These are phyloP conservation scores for Thamnophis elegans DNA, from an alignment of 2,797 vertebrate species.

Conservation along the genomic window DNA sequence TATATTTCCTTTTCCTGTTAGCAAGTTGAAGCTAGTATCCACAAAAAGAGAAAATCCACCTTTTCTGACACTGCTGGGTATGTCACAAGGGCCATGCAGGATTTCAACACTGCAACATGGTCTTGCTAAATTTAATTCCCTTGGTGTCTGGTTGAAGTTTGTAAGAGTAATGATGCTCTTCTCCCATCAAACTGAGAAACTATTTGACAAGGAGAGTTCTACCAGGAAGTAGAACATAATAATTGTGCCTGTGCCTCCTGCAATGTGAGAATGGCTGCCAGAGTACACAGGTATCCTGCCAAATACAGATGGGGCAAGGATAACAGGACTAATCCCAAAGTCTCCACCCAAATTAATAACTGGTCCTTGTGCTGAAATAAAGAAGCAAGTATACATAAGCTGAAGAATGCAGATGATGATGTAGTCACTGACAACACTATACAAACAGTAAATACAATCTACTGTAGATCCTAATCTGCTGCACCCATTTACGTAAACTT, in stretches of 20 bases:
- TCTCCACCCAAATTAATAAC: not conserved
- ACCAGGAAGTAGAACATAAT: not conserved
- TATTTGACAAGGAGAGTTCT: not conserved
- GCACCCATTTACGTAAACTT: not conserved
- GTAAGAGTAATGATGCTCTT: not conserved
- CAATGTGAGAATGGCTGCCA: not conserved
- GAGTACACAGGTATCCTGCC: not conserved
- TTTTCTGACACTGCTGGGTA: not conserved
- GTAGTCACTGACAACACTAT: not conserved
- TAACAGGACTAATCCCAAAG: not conserved
- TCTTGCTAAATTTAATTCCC: not conserved
- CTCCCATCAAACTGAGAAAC: not conserved
- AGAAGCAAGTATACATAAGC: not conserved
- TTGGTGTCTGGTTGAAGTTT: not conserved
- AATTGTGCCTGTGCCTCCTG: not conserved
- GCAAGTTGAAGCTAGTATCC: not conserved
- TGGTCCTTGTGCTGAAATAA: not conserved
- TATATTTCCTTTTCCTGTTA: not conserved
- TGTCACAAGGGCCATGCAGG: not conserved
- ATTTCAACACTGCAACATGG: not conserved
- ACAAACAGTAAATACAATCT: not conserved
- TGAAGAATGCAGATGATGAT: not conserved
- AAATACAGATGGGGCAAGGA: not conserved
- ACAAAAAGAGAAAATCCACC: not conserved
- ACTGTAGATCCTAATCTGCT: not conserved